Evolutionary conservation across 2,113 vertebrate species (phyloP).

Genomic region (Tamias sibiricus): DNA sequence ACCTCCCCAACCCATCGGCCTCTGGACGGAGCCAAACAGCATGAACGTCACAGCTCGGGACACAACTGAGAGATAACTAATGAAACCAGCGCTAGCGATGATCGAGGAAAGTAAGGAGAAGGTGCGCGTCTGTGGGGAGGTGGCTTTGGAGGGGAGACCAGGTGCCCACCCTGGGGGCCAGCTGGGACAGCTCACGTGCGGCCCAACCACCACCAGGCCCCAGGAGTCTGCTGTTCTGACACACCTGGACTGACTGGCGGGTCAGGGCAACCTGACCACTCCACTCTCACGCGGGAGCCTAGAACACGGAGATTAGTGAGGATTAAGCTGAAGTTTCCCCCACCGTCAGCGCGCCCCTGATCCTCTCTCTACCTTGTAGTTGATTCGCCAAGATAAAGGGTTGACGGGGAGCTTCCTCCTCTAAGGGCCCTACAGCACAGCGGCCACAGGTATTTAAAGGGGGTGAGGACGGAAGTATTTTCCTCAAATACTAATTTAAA

Average conservation of each 20-base stretch:
- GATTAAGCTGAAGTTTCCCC: neutral
- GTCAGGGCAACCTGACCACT: neutral
- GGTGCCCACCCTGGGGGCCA: rapidly evolving
- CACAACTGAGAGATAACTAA: neutral
- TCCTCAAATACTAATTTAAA: conserved; percentile 74
- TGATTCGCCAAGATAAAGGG: neutral
- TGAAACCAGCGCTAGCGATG: neutral
- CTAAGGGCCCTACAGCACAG: neutral
- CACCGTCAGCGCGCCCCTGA: neutral
- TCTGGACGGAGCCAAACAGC: neutral
- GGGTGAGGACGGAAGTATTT: conserved; percentile 7
- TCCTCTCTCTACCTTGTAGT: neutral
- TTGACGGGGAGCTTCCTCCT: neutral
- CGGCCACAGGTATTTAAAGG: conserved; percentile 55
- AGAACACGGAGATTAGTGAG: neutral
- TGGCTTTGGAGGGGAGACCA: rapidly evolving
- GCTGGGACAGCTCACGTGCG: neutral
- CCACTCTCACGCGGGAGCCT: neutral
- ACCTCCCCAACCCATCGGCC: neutral
- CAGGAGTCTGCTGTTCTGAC: neutral
- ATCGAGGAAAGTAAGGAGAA: neutral
- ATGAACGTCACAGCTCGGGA: neutral
- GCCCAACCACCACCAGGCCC: neutral
- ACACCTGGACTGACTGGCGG: neutral
- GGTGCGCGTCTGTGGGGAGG: neutral